Evolutionary conservation across 2,888 invertebrate genomes (phyloP).

Genomic region (Mellilla xanthometata): DNA sequence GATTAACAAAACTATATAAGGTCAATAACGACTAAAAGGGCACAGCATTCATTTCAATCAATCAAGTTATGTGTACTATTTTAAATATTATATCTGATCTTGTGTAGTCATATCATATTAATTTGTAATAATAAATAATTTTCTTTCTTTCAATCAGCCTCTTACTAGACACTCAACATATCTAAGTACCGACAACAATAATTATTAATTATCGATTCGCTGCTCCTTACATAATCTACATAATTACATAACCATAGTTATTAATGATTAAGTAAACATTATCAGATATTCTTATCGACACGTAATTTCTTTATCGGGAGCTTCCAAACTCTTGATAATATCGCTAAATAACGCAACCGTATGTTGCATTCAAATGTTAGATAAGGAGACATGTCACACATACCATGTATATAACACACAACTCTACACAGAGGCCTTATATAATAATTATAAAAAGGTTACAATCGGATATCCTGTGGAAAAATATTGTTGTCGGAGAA

Average conservation of each 20-base stretch:
- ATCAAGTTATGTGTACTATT: too few species aligned
- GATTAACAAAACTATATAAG: too few species aligned
- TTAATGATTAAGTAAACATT: constrained; percentile 6
- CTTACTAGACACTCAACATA: too few species aligned
- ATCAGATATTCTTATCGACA: constrained; percentile 35
- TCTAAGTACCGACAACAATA: too few species aligned
- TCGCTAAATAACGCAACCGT: constrained; percentile 25
- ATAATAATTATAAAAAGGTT: constrained; percentile 27
- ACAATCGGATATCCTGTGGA: constrained; percentile 11
- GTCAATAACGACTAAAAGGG: too few species aligned
- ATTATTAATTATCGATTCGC: too few species aligned
- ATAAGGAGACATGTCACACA: constrained; percentile 23
- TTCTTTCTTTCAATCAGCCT: too few species aligned
- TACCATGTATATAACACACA: constrained; percentile 40
- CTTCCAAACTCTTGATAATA: constrained; percentile 28
- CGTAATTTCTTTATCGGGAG: constrained; percentile 33
- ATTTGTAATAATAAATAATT: too few species aligned
- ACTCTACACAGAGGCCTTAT: constrained; percentile 36
- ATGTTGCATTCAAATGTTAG: constrained; percentile 17
- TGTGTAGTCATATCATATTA: too few species aligned
- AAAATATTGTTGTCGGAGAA: constrained; percentile 25
- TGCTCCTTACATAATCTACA: too few species aligned
- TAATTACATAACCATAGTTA: constrained; percentile 8
- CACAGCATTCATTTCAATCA: too few species aligned
- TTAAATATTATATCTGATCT: too few species aligned